These are phyloP conservation scores for Epizoanthus fatuus DNA, from an alignment of 92 coral and sea anemone species.

Conservation along the genomic window DNA sequence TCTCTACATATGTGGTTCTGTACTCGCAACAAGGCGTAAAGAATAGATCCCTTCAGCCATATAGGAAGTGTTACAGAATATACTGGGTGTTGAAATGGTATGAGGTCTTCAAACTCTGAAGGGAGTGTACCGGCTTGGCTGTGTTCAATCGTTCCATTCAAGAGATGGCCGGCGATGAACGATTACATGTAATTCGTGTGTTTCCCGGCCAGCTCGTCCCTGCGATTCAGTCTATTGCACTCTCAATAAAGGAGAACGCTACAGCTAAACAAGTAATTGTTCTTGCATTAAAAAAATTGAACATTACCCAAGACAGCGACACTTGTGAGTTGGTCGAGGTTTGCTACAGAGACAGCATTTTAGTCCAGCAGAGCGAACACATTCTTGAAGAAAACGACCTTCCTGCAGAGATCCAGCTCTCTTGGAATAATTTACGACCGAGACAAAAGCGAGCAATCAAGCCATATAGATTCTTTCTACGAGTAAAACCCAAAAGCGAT, in stretches of 20 bases:
- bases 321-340: constrained; percentile 97
- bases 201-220: constrained; percentile 96
- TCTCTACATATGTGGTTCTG: background rate
- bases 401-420: constrained; percentile 88
- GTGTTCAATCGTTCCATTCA: constrained; percentile 17
- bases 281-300: constrained; percentile 84
- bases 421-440: constrained; percentile 89
- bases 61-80: constrained; percentile 22
- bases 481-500: constrained; percentile 78
- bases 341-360: constrained; percentile 93
- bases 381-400: constrained; percentile 80
- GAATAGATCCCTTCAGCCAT: constrained; percentile 1
- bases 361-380: constrained; percentile 89
- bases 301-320: constrained; percentile 83
- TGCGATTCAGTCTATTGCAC: constrained; percentile 91
- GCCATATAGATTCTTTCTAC: constrained; percentile 86
- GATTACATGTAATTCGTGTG: constrained; percentile 79
- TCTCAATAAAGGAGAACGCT: constrained; percentile 82
- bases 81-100: constrained; percentile 45
- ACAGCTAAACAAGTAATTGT: constrained; percentile 90
- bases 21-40: constrained; percentile 13
- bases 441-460: constrained; percentile 81
- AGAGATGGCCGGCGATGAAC: constrained; percentile 52
- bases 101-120: constrained; percentile 43
- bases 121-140: constrained; percentile 25